phyloP scores from a whole-genome alignment of 2,113 vertebrate species.

The Chloropsis hardwickii region DNA sequence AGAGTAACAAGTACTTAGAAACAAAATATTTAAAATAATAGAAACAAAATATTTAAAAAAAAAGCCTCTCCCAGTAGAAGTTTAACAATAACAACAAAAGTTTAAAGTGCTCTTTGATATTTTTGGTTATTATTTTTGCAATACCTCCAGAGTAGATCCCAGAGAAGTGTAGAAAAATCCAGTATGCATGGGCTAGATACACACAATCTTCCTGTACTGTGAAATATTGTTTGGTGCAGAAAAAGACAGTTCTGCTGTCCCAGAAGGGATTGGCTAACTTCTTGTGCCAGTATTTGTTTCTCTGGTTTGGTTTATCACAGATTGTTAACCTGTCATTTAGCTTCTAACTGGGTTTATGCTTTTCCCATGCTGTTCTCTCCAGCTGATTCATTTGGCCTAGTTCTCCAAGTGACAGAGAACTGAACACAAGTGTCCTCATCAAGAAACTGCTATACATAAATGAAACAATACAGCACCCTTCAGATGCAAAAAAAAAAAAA shows the following conservation, averaged over 20 bases:
- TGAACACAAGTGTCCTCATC: not conserved
- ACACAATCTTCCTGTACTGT: not conserved
- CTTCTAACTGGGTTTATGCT: not conserved
- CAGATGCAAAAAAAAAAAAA: not conserved
- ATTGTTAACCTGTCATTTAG: not conserved
- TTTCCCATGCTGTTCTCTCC: not conserved
- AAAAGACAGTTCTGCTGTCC: not conserved
- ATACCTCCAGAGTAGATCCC: not conserved
- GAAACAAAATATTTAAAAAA: not conserved
- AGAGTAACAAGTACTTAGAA: not conserved
- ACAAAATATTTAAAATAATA: not conserved
- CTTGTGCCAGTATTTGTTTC: not conserved
- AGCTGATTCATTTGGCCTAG: not conserved
- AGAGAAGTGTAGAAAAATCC: not conserved
- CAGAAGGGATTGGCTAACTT: not conserved
- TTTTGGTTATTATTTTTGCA: not conserved
- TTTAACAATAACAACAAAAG: not conserved
- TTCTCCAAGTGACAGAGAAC: not conserved
- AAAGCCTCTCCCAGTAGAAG: not conserved
- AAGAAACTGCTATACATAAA: not conserved
- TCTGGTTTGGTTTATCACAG: not conserved
- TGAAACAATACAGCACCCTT: accelerated
- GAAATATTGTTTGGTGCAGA: not conserved
- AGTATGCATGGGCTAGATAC: not conserved
- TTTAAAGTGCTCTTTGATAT: not conserved